Percentiles rank a stretch among this genome's conserved stretches.
Evolutionary conservation across 2,797 vertebrate species (phyloP).

Genomic region (Bradypus variegatus): DNA sequence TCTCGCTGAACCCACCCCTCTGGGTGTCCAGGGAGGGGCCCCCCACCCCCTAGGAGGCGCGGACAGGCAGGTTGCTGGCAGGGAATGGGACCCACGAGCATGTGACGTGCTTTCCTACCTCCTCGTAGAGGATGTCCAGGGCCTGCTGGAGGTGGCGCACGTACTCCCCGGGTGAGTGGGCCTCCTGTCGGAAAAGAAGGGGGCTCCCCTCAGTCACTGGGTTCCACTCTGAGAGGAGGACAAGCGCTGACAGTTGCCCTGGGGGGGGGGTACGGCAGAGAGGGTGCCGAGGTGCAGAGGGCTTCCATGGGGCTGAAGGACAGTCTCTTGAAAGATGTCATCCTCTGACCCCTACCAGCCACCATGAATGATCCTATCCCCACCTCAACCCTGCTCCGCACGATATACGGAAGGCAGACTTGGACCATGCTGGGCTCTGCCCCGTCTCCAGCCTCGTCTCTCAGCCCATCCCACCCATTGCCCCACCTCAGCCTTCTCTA

Average conservation of each 20-base stretch:
- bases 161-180: constrained; percentile 77
- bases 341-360: background rate
- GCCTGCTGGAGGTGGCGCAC: constrained; percentile 76
- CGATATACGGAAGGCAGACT: background rate
- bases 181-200: constrained; percentile 69
- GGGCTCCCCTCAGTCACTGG: constrained; percentile 40
- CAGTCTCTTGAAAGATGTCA: background rate
- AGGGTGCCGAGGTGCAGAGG: background rate
- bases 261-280: background rate
- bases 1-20: background rate
- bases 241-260: background rate
- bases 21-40: no score
- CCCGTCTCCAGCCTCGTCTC: background rate
- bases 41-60: background rate
- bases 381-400: rapidly evolving
- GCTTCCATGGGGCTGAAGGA: background rate
- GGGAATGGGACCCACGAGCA: background rate
- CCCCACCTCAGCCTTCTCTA: background rate
- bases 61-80: no score
- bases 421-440: background rate
- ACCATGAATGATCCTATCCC: background rate
- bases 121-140: constrained; percentile 81
- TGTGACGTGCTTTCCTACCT: constrained; percentile 81
- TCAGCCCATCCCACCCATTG: background rate
- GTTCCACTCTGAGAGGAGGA: background rate